phyloP scores from a whole-genome alignment of 2,797 vertebrate genomes.

The Hybognathus amarus region DNA sequence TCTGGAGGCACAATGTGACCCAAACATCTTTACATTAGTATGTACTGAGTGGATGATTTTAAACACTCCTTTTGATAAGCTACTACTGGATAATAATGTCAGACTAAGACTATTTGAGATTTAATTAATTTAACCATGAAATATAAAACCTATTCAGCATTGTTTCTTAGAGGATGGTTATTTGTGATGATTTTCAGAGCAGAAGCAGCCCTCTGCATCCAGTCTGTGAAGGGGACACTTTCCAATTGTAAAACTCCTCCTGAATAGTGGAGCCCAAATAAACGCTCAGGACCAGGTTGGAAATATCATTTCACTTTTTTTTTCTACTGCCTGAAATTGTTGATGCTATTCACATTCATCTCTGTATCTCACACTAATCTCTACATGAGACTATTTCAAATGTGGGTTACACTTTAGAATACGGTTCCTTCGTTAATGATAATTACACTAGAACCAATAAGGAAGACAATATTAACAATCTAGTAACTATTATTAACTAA shows the following conservation, averaged over 20 bases:
- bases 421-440: no score
- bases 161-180: background rate
- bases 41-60: background rate
- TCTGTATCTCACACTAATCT: no score
- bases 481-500: no score
- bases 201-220: constrained; percentile 77
- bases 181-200: constrained; percentile 68
- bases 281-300: constrained; percentile 79
- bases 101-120: background rate
- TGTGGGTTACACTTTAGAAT: no score
- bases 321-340: background rate
- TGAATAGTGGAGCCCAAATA: constrained; percentile 74
- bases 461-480: no score
- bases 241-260: constrained; percentile 81
- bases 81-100: background rate
- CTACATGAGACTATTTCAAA: background rate
- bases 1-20: constrained; percentile 84
- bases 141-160: background rate
- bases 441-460: no score
- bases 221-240: constrained; percentile 79
- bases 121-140: background rate
- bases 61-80: background rate
- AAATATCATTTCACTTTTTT: background rate
- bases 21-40: constrained; percentile 82
- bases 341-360: background rate